Percentiles rank a stretch among this genome's conserved stretches.
Evolutionary conservation across 1,140 invertebrate genomes (phyloP).

Genomic region (Ceratoteleas bidentatus): DNA sequence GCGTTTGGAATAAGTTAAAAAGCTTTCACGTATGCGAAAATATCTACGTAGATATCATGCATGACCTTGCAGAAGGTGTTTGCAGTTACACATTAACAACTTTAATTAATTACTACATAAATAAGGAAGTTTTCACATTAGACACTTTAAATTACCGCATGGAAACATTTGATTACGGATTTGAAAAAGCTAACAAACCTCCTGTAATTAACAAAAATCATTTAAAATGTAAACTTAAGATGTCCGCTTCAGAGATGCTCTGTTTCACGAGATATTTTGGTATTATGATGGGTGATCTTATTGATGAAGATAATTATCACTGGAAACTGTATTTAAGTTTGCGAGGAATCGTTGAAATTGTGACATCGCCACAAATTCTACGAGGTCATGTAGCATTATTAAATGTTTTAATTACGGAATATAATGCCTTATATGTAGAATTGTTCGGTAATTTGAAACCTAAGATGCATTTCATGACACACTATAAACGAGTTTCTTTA

Average conservation of each 20-base stretch:
- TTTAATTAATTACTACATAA: slow-evolving; percentile 10
- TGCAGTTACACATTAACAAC: slow-evolving; percentile 23
- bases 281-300: slow-evolving; percentile 51
- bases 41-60: slow-evolving; percentile 33
- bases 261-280: slow-evolving; percentile 38
- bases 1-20: slow-evolving; percentile 29
- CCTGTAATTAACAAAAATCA: slow-evolving; percentile 3
- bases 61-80: slow-evolving; percentile 44
- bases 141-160: slow-evolving; percentile 27
- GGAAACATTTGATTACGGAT: slow-evolving; percentile 10
- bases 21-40: slow-evolving; percentile 42
- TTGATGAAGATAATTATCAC: no score
- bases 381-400: no score
- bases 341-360: no score
- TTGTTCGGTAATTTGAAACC: no score
- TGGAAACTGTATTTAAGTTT: no score
- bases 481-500: no score
- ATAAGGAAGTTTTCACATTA: slow-evolving; percentile 13
- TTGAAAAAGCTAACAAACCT: slow-evolving; percentile 19
- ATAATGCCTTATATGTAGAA: no score
- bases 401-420: no score
- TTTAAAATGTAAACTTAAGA: slow-evolving; percentile 30
- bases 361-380: no score
- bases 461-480: no score
- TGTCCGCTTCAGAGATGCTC: slow-evolving; percentile 38